Conservation (phyloP, 2,888 invertebrate genomes). For the Metalampra italica region DNA sequence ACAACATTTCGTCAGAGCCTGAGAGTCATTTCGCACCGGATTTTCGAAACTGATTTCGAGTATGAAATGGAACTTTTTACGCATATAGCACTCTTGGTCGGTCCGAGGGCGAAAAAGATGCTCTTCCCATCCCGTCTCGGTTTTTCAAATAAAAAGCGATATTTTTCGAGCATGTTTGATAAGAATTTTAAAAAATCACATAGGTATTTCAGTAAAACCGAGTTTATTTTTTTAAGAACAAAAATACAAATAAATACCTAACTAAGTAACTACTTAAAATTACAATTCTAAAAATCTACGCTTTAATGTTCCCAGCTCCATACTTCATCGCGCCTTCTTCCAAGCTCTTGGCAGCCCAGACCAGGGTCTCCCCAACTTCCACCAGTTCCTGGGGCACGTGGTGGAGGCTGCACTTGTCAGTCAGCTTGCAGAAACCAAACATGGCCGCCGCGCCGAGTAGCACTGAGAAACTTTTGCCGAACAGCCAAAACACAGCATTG, state of each 20-base stretch:
- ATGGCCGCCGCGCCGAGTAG: constrained; percentile 15
- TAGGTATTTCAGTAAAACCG: too few relatives aligned
- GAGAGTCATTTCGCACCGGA: too few relatives aligned
- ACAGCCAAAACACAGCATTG: constrained; percentile 13
- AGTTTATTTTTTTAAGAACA: not conserved
- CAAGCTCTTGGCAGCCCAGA: constrained; percentile 10
- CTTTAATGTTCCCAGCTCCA: not conserved
- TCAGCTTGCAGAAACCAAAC: constrained; percentile 21
- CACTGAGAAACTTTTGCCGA: constrained; percentile 13
- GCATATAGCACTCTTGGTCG: too few relatives aligned
- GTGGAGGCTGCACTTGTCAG: constrained; percentile 14
- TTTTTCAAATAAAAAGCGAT: too few relatives aligned
- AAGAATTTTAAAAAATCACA: too few relatives aligned
- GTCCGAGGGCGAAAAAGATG: too few relatives aligned
- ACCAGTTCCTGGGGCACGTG: constrained; percentile 6
- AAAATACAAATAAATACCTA: not conserved
- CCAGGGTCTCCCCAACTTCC: constrained; percentile 6
- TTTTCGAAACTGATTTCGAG: too few relatives aligned
- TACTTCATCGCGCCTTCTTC: constrained; percentile 3
- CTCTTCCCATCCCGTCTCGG: too few relatives aligned
- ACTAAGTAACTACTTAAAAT: not conserved
- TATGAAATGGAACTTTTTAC: too few relatives aligned
- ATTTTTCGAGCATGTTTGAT: too few relatives aligned
- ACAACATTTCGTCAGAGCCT: too few relatives aligned
- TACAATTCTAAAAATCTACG: not conserved